A percentile compares a stretch with the other conserved stretches of the same genome.
Conservation (phyloP, 2,888 invertebrate species). For the Schizaphis graminum region DNA sequence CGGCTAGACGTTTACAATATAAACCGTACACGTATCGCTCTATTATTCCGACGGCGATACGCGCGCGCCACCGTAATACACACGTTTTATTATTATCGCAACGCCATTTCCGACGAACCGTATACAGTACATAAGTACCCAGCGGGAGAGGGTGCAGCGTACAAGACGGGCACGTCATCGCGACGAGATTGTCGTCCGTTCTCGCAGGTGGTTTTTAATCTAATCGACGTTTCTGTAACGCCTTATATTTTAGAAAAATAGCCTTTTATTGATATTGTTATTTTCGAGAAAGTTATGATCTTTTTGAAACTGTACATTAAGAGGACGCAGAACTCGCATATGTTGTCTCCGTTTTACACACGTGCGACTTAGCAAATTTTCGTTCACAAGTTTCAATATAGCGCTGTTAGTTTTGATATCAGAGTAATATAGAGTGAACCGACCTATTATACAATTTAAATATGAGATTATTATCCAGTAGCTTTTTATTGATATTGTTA, state of each 20-base stretch:
- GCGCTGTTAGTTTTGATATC: no score
- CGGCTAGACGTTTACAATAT: background rate
- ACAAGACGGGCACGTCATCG: background rate
- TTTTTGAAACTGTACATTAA: no score
- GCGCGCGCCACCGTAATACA: background rate
- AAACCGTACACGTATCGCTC: background rate
- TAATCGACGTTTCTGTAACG: background rate
- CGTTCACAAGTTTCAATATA: no score
- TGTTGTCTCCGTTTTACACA: no score
- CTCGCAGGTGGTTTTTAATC: background rate
- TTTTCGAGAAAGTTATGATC: no score
- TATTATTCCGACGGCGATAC: background rate
- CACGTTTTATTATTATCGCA: background rate
- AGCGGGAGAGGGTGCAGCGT: background rate
- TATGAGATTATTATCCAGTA: no score
- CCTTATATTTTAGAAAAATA: background rate
- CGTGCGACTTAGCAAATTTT: no score
- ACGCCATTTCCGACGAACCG: background rate
- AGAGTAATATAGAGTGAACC: no score
- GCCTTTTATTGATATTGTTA: no score
- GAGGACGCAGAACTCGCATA: no score
- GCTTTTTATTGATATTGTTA: no score
- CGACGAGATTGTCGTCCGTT: background rate
- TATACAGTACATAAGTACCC: background rate
- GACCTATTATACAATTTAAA: no score